Evolutionary conservation across 2,888 invertebrate species (phyloP).

Genomic region (Aspidiotus rigidus): DNA sequence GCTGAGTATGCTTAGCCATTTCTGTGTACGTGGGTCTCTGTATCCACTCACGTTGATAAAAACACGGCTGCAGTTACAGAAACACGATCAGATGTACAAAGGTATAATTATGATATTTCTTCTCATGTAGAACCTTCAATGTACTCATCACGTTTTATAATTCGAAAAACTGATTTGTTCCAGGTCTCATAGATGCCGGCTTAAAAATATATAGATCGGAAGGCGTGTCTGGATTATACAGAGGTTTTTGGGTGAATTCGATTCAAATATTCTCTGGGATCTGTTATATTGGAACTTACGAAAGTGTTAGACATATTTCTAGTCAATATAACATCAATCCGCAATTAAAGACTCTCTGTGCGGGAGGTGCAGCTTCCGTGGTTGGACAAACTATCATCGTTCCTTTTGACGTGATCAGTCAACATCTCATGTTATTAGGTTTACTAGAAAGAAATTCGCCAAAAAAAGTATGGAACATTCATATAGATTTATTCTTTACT

Average conservation of each 20-base stretch:
- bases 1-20: slow-evolving; percentile 78
- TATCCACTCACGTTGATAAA: slow-evolving; percentile 91
- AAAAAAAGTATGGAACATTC: slow-evolving; percentile 25
- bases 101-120: slow-evolving; percentile 46
- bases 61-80: slow-evolving; percentile 83
- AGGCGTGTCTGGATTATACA: slow-evolving; percentile 77
- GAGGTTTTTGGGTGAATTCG: slow-evolving; percentile 92
- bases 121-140: background rate
- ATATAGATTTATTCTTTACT: slow-evolving; percentile 8
- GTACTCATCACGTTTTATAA: background rate
- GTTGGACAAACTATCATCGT: slow-evolving; percentile 93
- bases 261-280: slow-evolving; percentile 76
- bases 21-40: slow-evolving; percentile 59
- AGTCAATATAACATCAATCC: slow-evolving; percentile 55
- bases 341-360: slow-evolving; percentile 67
- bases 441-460: slow-evolving; percentile 42
- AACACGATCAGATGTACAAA: slow-evolving; percentile 69
- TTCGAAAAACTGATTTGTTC: slow-evolving; percentile 36
- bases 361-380: slow-evolving; percentile 82
- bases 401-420: slow-evolving; percentile 92
- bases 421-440: slow-evolving; percentile 91
- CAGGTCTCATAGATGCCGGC: slow-evolving; percentile 76
- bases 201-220: slow-evolving; percentile 74
- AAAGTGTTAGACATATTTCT: slow-evolving; percentile 74
- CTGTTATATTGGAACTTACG: slow-evolving; percentile 89